Evolutionary conservation across 2,113 vertebrate genomes (phyloP).

Genomic region (Butorides virescens): DNA sequence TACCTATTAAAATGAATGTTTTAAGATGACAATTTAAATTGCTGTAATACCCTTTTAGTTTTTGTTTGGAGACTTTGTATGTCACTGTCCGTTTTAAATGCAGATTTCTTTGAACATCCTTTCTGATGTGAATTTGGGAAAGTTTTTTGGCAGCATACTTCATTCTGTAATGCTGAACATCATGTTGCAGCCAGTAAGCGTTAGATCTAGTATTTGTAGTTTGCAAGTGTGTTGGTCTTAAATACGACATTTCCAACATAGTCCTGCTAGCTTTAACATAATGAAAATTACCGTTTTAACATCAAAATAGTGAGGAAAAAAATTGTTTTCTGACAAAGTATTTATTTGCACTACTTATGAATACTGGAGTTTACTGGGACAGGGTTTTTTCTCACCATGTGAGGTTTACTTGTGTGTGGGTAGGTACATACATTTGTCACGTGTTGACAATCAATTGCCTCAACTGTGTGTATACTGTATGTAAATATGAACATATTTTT

Average conservation of each 20-base stretch:
- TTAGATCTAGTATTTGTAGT: slow-evolving; percentile 36
- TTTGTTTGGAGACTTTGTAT: slow-evolving; percentile 6
- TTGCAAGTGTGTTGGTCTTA: slow-evolving; percentile 41
- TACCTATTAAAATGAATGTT: slow-evolving; percentile 6
- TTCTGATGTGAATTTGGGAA: slow-evolving; percentile 29
- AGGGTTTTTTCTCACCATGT: slow-evolving; percentile 60
- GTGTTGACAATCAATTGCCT: slow-evolving; percentile 70
- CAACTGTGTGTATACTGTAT: slow-evolving; percentile 67
- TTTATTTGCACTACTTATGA: slow-evolving; percentile 72
- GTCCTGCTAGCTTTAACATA: slow-evolving; percentile 52
- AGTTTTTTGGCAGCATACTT: background rate
- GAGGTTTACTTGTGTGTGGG: slow-evolving; percentile 61
- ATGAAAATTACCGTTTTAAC: slow-evolving; percentile 24
- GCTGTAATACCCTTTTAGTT: slow-evolving; percentile 6
- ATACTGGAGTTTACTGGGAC: slow-evolving; percentile 66
- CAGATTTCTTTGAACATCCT: slow-evolving; percentile 17
- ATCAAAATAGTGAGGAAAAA: slow-evolving; percentile 52
- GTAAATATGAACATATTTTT: slow-evolving; percentile 66
- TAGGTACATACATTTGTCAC: slow-evolving; percentile 66
- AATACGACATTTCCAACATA: slow-evolving; percentile 30
- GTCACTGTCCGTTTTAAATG: slow-evolving; percentile 9
- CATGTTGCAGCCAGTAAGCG: slow-evolving; percentile 47
- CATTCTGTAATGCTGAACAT: slow-evolving; percentile 24
- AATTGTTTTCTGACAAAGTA: slow-evolving; percentile 23
- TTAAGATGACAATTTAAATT: slow-evolving; percentile 23